Evolutionary conservation across 2,113 vertebrate genomes (phyloP).

Genomic region (Anseranas semipalmata): DNA sequence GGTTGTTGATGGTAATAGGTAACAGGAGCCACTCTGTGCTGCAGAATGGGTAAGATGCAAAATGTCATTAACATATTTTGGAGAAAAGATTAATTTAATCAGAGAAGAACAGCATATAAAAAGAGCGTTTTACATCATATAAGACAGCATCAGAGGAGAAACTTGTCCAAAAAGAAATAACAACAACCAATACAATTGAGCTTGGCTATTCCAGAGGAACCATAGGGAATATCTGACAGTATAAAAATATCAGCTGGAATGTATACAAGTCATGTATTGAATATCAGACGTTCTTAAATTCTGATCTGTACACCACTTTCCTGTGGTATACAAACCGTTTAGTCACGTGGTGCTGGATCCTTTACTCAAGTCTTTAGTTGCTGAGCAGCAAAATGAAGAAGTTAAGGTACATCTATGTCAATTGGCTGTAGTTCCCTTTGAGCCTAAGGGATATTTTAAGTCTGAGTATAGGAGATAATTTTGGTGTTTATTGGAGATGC

Average conservation of each 20-base stretch:
- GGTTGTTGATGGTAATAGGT: too few relatives aligned
- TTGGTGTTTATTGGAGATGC: neutral
- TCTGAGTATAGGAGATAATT: neutral
- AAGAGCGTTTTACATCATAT: neutral
- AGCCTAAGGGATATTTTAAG: neutral
- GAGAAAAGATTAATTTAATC: neutral
- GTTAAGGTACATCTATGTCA: neutral
- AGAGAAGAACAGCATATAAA: neutral
- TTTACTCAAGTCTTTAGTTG: neutral
- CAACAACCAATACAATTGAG: neutral
- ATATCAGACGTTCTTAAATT: neutral
- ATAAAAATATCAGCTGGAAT: neutral
- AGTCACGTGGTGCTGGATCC: neutral
- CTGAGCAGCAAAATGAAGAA: too few relatives aligned
- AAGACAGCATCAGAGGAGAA: neutral
- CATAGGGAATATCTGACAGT: neutral
- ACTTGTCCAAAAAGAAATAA: neutral
- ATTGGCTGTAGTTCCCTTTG: neutral
- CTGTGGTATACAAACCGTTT: neutral
- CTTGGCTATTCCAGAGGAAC: neutral
- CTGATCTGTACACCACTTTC: neutral
- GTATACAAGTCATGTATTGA: neutral
- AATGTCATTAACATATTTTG: neutral
- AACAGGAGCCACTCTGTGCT: neutral
- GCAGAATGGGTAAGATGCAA: neutral